Base-by-base conservation (phyloP, 2,113 vertebrate species). In the Oreocharis arfaki region DNA sequence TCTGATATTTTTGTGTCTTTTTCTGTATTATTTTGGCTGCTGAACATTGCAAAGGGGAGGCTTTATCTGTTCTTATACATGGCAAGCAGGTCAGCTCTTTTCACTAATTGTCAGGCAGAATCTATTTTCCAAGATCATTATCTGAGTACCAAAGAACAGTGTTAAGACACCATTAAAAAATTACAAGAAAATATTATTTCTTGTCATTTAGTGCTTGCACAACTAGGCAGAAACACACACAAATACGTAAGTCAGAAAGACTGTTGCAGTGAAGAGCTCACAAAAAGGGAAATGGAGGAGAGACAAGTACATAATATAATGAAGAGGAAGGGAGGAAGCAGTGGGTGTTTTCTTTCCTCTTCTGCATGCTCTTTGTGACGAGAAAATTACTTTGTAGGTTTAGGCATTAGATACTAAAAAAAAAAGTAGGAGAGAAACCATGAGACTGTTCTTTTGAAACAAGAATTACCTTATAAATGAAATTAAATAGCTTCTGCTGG, bases 351-450 rank as follows among this genome's bases (percentile, higher is more conserved):
- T 65, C 71, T 89, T 93, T 86, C 80, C 56, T 90, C 46, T 92
- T 94, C 69, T 91, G 57, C 74, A 86, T 0, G 1, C 10, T 86
- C 46, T 90, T 78, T 91, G 52, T 81, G 70, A 93, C 35, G 85
- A 96, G 68, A 92, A 93, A 94, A 93, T 79, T 50, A 88, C 71
- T 89, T 90, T 39, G 55, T 75, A 82, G 50, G 56, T 52, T 93
- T 81, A 78, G 49, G 16, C 56, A 69, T 76, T 80, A 81, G 57
- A 65, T 89, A 73, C n/a, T 90, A 9, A 87, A 75, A 84, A 87
- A 89, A 65, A 74, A 53, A 57, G 28, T 13, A 84, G 37, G 46
- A 92, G 88, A 73, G 71, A 92, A 93, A 86, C 57, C 22, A 59
- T 60, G 59, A 95, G 89, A 88, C 39, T 56, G 41, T 79, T 82